Conservation (phyloP, 2,113 vertebrate genomes). For the Cottus gobio region DNA sequence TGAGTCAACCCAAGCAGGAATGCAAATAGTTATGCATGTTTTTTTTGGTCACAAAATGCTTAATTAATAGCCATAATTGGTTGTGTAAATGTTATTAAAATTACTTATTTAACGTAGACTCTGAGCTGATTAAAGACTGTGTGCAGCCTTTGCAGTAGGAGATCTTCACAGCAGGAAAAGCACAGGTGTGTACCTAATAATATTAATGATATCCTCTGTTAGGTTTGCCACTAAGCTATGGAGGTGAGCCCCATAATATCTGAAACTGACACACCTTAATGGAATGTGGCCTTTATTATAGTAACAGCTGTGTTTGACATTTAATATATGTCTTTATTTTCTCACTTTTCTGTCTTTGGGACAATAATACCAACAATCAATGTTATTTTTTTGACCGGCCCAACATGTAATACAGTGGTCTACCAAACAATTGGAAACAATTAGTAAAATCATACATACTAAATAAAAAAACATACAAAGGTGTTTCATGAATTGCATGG, state of each 20-base stretch:
- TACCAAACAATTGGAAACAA: no score
- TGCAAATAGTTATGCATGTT: slow-evolving; percentile 24
- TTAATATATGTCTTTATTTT: not conserved
- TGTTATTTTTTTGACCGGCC: no score
- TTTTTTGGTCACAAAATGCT: slow-evolving; percentile 2
- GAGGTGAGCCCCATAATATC: not conserved
- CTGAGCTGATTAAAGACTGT: not conserved
- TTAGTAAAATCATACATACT: no score
- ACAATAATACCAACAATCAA: no score
- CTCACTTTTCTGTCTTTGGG: no score
- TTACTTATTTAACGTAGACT: not conserved
- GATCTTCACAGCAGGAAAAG: not conserved
- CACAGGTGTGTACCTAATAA: not conserved
- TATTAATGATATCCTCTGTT: not conserved
- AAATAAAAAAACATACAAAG: no score
- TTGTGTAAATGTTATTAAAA: not conserved
- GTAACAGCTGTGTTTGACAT: not conserved
- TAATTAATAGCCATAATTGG: not conserved
- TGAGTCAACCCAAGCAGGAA: slow-evolving; percentile 1
- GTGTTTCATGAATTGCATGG: no score
- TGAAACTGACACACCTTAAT: not conserved
- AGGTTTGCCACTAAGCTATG: slow-evolving; percentile 3
- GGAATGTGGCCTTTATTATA: not conserved
- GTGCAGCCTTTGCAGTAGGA: not conserved
- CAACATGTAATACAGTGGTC: no score